These are phyloP conservation scores for Stichopus horrens DNA, from an alignment of 53 echinoderm and acorn worm genomes.

Conservation along the genomic window DNA sequence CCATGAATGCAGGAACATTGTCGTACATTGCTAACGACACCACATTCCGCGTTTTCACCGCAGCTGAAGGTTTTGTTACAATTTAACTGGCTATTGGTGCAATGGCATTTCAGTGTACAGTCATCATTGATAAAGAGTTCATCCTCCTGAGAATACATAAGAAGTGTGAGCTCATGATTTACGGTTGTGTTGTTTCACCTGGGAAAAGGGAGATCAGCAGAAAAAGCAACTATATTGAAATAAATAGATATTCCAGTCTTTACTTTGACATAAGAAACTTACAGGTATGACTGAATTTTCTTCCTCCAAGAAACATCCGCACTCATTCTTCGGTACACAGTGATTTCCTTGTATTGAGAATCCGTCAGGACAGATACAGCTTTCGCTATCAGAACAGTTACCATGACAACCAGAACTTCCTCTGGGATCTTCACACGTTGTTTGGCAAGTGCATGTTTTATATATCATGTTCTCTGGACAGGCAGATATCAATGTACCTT, in stretches of 20 bases:
- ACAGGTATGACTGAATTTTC: no score
- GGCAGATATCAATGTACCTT: not conserved
- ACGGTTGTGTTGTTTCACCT: no score
- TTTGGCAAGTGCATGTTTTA: not conserved
- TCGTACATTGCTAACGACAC: not conserved
- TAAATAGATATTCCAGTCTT: no score
- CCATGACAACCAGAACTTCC: not conserved
- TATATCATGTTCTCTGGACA: slow-evolving; percentile 4
- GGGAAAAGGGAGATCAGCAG: no score
- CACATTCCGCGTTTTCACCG: not conserved
- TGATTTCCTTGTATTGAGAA: not conserved
- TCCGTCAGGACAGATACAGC: not conserved
- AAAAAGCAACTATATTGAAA: no score
- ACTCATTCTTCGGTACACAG: slow-evolving; percentile 7
- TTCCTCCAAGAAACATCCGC: not conserved
- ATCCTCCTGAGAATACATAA: not conserved
- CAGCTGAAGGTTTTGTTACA: not conserved
- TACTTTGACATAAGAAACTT: no score
- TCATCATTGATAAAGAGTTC: not conserved
- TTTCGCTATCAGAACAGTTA: not conserved
- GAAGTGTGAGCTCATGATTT: not conserved
- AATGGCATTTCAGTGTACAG: not conserved
- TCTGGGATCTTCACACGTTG: slow-evolving; percentile 7
- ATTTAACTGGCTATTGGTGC: not conserved
- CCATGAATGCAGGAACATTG: not conserved